Evolutionary conservation across 2,113 vertebrate genomes (phyloP).

Genomic region (Ciconia stormi): DNA sequence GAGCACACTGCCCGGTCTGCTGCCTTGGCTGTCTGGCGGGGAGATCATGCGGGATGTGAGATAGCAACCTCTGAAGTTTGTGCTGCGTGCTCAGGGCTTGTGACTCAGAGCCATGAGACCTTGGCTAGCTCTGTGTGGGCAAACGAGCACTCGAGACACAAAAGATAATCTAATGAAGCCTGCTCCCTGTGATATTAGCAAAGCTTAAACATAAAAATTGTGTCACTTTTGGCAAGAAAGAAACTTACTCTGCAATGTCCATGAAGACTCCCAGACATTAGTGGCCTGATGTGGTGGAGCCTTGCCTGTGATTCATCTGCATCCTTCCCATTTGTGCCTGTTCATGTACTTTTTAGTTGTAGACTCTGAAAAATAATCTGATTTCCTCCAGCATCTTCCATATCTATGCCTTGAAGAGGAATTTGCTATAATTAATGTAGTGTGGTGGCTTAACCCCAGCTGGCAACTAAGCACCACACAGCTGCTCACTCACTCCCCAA

Average conservation of each 20-base stretch:
- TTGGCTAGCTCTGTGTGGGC: not conserved
- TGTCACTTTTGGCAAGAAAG: slow-evolving; percentile 31
- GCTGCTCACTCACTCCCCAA: too few species aligned
- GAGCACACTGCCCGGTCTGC: not conserved
- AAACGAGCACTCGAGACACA: not conserved
- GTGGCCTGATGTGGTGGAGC: not conserved
- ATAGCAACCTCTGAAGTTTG: not conserved
- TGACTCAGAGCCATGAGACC: slow-evolving; percentile 46
- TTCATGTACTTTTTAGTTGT: not conserved
- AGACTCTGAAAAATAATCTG: not conserved
- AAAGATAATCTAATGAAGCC: slow-evolving; percentile 5
- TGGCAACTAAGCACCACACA: too few species aligned
- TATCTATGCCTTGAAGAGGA: not conserved
- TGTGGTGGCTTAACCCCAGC: too few species aligned
- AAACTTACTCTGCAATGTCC: not conserved
- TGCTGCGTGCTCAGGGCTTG: not conserved
- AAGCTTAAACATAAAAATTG: not conserved
- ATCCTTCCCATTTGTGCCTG: not conserved
- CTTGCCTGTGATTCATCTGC: not conserved
- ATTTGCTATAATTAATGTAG: not conserved
- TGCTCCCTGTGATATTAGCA: not conserved
- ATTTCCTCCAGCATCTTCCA: not conserved
- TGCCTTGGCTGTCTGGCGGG: not conserved
- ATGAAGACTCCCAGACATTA: not conserved
- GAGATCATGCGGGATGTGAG: not conserved